Base-by-base conservation (phyloP, 92 coral and sea anemone genomes). In the Virgularia gustaviana region DNA sequence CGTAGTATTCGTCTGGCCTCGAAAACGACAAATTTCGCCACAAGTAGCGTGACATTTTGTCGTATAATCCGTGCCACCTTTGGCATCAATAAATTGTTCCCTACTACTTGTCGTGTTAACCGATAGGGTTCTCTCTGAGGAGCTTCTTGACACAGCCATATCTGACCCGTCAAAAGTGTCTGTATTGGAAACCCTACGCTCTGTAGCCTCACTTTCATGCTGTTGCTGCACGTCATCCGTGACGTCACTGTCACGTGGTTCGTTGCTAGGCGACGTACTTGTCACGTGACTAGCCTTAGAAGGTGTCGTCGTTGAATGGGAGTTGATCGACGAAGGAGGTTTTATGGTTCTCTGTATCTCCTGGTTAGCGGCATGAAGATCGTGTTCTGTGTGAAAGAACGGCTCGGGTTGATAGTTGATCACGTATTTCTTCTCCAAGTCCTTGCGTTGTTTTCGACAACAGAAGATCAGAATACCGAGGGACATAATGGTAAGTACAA, bases 401-500 rank as follows among this genome's bases (percentile, higher is more conserved):
- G 20, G 33, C n/a, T 49, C 41, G 15, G 61, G 75, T 9, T 49
- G 54, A 47, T 68, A 68, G 32, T 68, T 45, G 15, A 16, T 28
- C 1, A 30, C 61, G 23, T 68, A 68, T 49, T 68, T 41, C 24
- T 68, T 68, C 36, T 68, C 75, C 3, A 68, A 47, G 33, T 68
- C 20, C 24, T 68, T 68, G 16, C 75, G 54, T 68, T 68, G 75
- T n/a, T 47, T 49, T 51, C 75, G 59, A 51, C 61, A 68, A 28
- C 47, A 68, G 60, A 49, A 10, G n/a, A 51, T 51, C 4, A 68
- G 19, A 49, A 68, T 49, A 3, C 33, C 28, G 9, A 68, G 47
- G 11, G 51, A 49, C 20, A 68, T 8, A 28, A 68, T 16, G 13
- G 60, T 55, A 8, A 30, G 60, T 43, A 92, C 82, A 2, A 92